Conservation (phyloP, 2,888 invertebrate genomes). For the Hypena proboscidalis region DNA sequence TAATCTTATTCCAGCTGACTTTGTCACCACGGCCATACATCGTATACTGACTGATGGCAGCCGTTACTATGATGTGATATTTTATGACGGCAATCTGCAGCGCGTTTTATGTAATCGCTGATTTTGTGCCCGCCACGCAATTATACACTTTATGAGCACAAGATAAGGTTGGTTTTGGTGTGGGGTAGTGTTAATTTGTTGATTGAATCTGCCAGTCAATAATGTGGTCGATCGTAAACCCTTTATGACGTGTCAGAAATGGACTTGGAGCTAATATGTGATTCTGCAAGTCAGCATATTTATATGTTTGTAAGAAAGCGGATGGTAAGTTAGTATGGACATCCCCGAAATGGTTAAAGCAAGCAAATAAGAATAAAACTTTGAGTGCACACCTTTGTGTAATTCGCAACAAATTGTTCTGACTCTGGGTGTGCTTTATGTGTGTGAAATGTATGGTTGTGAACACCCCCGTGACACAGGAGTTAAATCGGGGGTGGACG, state of each 20-base stretch:
- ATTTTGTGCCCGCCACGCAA: constrained; percentile 36
- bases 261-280: constrained; percentile 12
- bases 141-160: constrained; percentile 24
- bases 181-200: constrained; percentile 39
- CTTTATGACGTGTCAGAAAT: constrained; percentile 27
- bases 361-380: too few species aligned
- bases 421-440: too few species aligned
- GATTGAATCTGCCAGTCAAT: constrained; percentile 47
- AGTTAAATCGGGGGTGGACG: too few species aligned
- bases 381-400: too few species aligned
- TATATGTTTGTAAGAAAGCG: neutral
- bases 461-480: too few species aligned
- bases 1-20: constrained; percentile 11
- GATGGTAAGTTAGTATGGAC: too few species aligned
- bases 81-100: constrained; percentile 65
- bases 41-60: constrained; percentile 49
- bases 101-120: constrained; percentile 54
- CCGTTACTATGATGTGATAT: constrained; percentile 63
- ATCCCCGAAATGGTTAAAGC: too few species aligned
- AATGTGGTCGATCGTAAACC: constrained; percentile 28
- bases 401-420: too few species aligned
- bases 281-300: constrained; percentile 5
- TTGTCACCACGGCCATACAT: constrained; percentile 35
- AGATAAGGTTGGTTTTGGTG: constrained; percentile 28
- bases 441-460: too few species aligned